phyloP scores from a whole-genome alignment of 2,888 invertebrate species.

The Ceriagrion tenellum region DNA sequence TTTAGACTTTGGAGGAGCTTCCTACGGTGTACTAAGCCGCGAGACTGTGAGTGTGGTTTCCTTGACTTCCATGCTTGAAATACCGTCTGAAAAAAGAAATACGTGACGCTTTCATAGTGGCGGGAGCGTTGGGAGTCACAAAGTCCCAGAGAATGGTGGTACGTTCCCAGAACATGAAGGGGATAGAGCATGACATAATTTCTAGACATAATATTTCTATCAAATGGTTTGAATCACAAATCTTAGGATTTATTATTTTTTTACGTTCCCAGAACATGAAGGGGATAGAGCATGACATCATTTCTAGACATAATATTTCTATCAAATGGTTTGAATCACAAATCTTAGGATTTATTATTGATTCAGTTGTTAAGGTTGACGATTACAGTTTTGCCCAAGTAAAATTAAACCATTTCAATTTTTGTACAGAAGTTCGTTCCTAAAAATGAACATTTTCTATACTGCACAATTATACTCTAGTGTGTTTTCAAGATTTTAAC shows the following conservation, averaged over 20 bases:
- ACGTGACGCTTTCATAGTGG: conserved; percentile 2
- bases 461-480: no score
- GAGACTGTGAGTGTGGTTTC: background rate
- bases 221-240: background rate
- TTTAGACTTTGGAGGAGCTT: background rate
- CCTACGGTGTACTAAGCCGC: background rate
- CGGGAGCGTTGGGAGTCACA: background rate
- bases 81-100: background rate
- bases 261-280: background rate
- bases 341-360: no score
- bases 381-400: no score
- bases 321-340: background rate
- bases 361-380: no score
- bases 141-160: background rate
- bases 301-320: background rate
- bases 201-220: background rate
- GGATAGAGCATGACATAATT: background rate
- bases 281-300: background rate
- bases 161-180: background rate
- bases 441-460: no score
- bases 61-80: background rate
- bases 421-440: no score
- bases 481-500: no score
- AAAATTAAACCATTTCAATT: no score
- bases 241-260: no score